Evolutionary conservation across 2,888 invertebrate genomes (phyloP).

Genomic region (Odiellus spinosus): DNA sequence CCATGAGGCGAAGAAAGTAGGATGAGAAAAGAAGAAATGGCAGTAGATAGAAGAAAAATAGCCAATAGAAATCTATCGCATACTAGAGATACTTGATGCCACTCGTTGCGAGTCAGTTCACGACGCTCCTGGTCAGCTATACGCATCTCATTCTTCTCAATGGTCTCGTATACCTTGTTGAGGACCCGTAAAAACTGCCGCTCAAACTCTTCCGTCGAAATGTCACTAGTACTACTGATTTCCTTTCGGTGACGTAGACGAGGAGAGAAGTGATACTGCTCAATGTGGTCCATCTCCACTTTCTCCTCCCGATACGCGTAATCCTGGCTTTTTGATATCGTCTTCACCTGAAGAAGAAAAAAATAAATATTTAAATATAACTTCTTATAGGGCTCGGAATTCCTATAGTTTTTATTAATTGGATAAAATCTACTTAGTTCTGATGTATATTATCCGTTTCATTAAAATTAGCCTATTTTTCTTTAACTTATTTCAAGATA

Average conservation of each 20-base stretch:
- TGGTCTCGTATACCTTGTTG: conserved; percentile 52
- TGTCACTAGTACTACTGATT: conserved; percentile 8
- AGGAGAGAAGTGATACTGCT: conserved; percentile 21
- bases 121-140: conserved; percentile 59
- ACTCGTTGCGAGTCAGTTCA: conserved; percentile 64
- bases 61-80: conserved; percentile 60
- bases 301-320: conserved; percentile 32
- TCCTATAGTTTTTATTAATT: no score
- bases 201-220: conserved; percentile 37
- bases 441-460: no score
- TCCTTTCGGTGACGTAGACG: conserved; percentile 20
- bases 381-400: no score
- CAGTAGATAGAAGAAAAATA: conserved; percentile 56
- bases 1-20: conserved; percentile 49
- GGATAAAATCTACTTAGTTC: no score
- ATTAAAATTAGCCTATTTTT: no score
- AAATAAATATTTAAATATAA: no score
- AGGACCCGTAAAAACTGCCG: conserved; percentile 47
- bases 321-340: no score
- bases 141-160: conserved; percentile 62
- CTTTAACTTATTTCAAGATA: no score
- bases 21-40: conserved; percentile 61
- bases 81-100: conserved; percentile 66
- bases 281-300: conserved; percentile 25
- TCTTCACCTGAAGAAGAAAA: not conserved